Percentiles rank a stretch among this genome's conserved stretches.
These are phyloP conservation scores for Urocynchramus pylzowi DNA, from an alignment of 2,113 vertebrate genomes.

Conservation along the genomic window DNA sequence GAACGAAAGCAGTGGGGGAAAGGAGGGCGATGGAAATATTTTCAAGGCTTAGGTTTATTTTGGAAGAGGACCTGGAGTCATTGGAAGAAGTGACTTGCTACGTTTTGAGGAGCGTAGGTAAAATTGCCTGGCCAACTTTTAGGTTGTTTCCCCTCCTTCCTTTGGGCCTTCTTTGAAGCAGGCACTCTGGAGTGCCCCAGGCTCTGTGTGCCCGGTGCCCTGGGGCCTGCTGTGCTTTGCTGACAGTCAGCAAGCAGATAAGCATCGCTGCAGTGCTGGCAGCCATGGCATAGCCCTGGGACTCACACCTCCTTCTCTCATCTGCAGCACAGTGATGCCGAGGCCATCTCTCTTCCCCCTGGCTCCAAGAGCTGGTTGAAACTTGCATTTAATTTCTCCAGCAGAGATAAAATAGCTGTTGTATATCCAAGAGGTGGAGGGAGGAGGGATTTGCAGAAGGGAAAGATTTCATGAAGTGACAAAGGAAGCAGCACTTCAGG, in stretches of 20 bases:
- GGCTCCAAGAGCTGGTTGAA: neutral
- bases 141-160: neutral
- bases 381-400: neutral
- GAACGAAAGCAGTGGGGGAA: neutral
- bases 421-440: neutral
- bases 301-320: neutral
- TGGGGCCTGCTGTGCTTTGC: neutral
- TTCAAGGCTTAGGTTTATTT: neutral
- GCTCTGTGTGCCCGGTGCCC: accelerated
- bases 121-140: neutral
- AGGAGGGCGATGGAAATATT: neutral
- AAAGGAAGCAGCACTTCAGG: neutral
- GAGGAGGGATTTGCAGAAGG: neutral
- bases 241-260: neutral
- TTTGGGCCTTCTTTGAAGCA: neutral
- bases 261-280: neutral
- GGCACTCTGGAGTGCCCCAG: neutral
- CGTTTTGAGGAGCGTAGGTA: neutral
- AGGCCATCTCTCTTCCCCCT: neutral
- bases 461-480: neutral
- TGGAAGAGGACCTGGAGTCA: neutral
- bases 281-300: neutral
- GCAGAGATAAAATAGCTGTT: neutral
- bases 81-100: neutral
- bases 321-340: accelerated